Base-by-base conservation (phyloP, 2,113 vertebrate species). In the Mirza zaza region DNA sequence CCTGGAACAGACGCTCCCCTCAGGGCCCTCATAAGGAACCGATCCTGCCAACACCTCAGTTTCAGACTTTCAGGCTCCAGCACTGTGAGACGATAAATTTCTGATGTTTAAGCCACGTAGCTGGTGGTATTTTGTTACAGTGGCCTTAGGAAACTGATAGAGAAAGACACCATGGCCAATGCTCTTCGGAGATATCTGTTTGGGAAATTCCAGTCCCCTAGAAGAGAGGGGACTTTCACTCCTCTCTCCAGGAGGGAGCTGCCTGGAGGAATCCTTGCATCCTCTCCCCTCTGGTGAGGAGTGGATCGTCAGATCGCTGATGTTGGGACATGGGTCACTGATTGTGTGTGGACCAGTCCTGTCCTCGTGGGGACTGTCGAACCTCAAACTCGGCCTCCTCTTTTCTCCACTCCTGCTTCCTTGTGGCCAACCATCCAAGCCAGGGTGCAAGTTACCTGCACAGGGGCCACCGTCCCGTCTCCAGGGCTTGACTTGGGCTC, bases 381-480 rank as follows among this genome's bases (percentile, higher is more conserved):
- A 2, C 57, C 15, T 57, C 39, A 57, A 6, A 42, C 10, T 29
- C 34, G 21, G 36, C 21, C 21, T 80, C 32, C 18, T 83, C 0
- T 67, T 39, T 48, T 11, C 45, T 39, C 71, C 14, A 20, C 4
- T 39, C 34, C 61, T 91, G 55, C 52, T 91, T 39, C n/a, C 11
- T 29, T n/a, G 55, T 29, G 67, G 39, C 17, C n/a, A 71, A 67
- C 7, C 32, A 15, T 50, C 59, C 29, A 52, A 27, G 32, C 14
- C 39, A 79, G 52, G 50, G 23, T 48, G 70, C 29, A 61, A 5
- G 52, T 29, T 36, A 25, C n/a, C 75, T 39, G 52, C 45, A 18
- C 3, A 3, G 7, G 29, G 36, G 32, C 0, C 1, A 10, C 9
- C 13, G 4, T 17, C 32, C 21, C 25, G 21, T 36, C 55, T n/a